Conservation (phyloP, 2,888 invertebrate species). For the Brenthis daphne region DNA sequence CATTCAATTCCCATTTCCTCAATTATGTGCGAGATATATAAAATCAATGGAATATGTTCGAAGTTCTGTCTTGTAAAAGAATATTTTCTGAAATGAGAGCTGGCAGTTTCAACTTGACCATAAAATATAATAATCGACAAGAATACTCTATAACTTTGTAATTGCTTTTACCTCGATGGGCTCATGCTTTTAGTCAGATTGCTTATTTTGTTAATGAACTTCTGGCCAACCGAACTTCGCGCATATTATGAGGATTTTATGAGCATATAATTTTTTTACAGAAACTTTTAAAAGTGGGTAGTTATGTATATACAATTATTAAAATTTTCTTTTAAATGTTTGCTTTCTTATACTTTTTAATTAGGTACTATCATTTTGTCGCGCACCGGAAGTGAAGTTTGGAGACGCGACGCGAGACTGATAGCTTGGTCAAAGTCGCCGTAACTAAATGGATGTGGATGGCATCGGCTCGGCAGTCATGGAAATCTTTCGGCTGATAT, state of each 20-base stretch:
- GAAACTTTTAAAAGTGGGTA: background rate
- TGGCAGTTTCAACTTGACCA: constrained; percentile 47
- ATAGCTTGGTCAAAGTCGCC: too few relatives aligned
- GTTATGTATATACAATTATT: background rate
- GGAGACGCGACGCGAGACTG: too few relatives aligned
- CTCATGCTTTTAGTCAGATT: constrained; percentile 74
- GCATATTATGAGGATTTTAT: constrained; percentile 51
- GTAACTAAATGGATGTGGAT: too few relatives aligned
- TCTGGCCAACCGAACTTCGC: constrained; percentile 62
- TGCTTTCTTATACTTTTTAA: too few relatives aligned
- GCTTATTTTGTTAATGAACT: constrained; percentile 76
- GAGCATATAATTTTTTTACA: constrained; percentile 12
- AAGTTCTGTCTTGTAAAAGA: background rate
- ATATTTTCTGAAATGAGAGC: constrained; percentile 17
- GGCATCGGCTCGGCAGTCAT: too few relatives aligned
- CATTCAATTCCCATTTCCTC: too few relatives aligned
- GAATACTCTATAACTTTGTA: constrained; percentile 71
- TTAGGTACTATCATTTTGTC: too few relatives aligned
- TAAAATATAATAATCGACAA: constrained; percentile 66
- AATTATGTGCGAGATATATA: too few relatives aligned
- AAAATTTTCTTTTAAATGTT: too few relatives aligned
- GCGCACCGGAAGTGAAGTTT: too few relatives aligned
- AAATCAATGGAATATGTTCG: background rate
- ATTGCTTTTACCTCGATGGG: constrained; percentile 72
- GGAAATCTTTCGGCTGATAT: too few relatives aligned